phyloP scores from a whole-genome alignment of 2,797 vertebrate species.

The Sus cebifrons region DNA sequence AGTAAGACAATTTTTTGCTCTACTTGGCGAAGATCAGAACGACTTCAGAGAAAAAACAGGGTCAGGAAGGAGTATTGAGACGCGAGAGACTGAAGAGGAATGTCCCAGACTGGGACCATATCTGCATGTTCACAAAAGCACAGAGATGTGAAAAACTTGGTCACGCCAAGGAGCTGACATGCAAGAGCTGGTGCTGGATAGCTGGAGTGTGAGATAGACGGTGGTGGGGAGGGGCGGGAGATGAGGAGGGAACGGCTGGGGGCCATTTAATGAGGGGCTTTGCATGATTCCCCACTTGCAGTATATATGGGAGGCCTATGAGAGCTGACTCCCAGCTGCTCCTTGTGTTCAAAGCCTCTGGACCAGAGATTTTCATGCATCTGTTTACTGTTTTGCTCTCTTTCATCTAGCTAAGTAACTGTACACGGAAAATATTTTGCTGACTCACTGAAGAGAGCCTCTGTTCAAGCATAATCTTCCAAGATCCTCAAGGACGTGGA shows the following conservation, averaged over 20 bases:
- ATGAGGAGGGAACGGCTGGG: neutral
- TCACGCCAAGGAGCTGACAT: neutral
- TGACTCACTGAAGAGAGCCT: neutral
- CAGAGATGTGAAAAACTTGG: neutral
- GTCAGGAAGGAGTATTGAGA: neutral
- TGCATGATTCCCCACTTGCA: neutral
- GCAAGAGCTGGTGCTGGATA: neutral
- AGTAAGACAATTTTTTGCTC: neutral
- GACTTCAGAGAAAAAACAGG: neutral
- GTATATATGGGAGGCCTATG: neutral
- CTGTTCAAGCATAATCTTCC: neutral
- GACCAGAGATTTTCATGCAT: neutral
- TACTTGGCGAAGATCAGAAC: neutral
- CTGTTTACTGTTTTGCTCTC: neutral
- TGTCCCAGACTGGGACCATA: neutral
- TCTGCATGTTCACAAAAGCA: neutral
- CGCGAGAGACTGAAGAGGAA: neutral
- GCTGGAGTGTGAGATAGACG: neutral
- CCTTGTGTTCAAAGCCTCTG: neutral
- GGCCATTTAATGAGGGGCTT: neutral
- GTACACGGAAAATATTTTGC: neutral
- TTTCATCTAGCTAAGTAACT: neutral
- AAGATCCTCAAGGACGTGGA: neutral
- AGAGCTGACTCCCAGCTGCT: neutral
- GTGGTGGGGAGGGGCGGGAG: neutral